Evolutionary conservation across 1,140 invertebrate species (phyloP).

Genomic region (Caenorhabditis elegans): WBcel235 BX284605.5:15871001-15871500

Average conservation of each 20-base stretch:
- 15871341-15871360: neutral
- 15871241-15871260: neutral
- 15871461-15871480: neutral
- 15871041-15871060: too few species aligned
- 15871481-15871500: neutral
- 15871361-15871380: neutral
- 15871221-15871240: neutral
- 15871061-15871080: too few species aligned
- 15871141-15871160: too few species aligned
- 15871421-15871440: neutral
- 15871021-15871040: too few species aligned
- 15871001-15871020: too few species aligned
- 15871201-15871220: too few species aligned
- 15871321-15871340: neutral
- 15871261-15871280: neutral
- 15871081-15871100: too few species aligned
- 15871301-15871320: neutral
- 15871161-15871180: too few species aligned
- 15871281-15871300: neutral
- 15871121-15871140: too few species aligned
- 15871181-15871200: too few species aligned
- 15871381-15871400: neutral
- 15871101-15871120: too few species aligned
- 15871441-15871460: neutral
- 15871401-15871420: neutral